Evolutionary conservation across 2,797 vertebrate species (phyloP), one percentile per base, ranked within the genome.

Genomic region (Delichon dasypus): DNA sequence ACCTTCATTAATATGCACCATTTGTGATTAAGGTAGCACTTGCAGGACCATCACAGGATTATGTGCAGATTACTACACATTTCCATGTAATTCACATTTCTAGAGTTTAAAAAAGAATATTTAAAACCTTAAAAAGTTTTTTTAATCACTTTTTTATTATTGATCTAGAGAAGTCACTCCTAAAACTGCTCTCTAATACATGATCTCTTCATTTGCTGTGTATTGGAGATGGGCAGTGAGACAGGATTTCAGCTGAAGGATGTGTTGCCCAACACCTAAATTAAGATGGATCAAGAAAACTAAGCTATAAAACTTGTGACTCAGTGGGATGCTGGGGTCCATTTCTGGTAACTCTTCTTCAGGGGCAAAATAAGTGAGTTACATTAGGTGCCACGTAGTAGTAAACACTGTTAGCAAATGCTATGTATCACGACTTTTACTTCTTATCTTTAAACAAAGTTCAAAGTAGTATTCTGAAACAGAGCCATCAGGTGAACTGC

Each of bases 1-100:
- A 74, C 62, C 54, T 91, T 94, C 68, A 60, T 94, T 97, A 96
- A 92, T 92, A 92, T 85, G 94, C 72, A 90, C 68, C 25, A 40
- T n/a, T 93, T 93, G 61, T 94, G 88, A 94, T 96, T 94, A 92
- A 91, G 88, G 85, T 89, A 90, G 44, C 75, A 79, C 70, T 94
- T 94, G 73, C 66, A 93, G 93, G 45, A 77, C 76, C 70, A 65
- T 75, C 82, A 53, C 14, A 77, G 78, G 77, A 73, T 88, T 95
- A 95, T 54, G 50, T 32, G 71, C 25, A 74, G 53, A 57, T 93
- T 73, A 88, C 65, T 84, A 55, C 38, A 64, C 19, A 57, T 44
- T 64, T 10, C 34, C 19, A 47, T 61, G 83, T 90, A 90, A 76
- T 93, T 62, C 55, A 85, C 40, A 32, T 88, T 88, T 87, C 51